Base-by-base conservation (phyloP, 2,888 invertebrate genomes). In the Odiellus spinosus region DNA sequence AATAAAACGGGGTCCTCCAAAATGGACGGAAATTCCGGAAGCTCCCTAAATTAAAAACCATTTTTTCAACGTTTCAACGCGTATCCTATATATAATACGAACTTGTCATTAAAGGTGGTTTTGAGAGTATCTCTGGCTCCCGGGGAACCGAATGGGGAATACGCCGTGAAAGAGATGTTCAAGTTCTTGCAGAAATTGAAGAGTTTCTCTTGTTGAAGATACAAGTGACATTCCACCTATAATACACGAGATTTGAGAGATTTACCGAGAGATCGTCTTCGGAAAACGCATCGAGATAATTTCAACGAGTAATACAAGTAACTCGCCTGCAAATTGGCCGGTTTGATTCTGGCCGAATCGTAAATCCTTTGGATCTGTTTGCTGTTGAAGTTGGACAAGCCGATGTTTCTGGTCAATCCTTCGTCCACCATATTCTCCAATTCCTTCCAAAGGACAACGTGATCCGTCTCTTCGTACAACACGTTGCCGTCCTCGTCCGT, bases 371-470 rank as follows among this genome's bases (percentile, higher is more conserved):
- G 67, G 48, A 88, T 72, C 67, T 90, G 90, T 18, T 71, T 68
- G 26, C 67, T 68, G 62, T 80, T 86, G 62, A 85, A 78, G 64
- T 90, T 90, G 0, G 87, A 90, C 4, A 90, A 63, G 0, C 90
- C 90, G 58, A 90, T 82, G 11, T 83, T 74, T 59, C 76, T 81
- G 0, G 79, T 70, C 17, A 76, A 70, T 0, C 85, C 85, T 1
- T 69, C 68, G 21, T 75, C 71, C 20, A 80, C 78, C 59, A 80
- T 71, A 50, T 74, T 72, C 58, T 81, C 75, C 71, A 83, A 71
- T 71, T 53, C 72, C 74, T 74, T 79, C 63, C 14, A 40, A 21
- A 8, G 4, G 26, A 26, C 5, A 4, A 26, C 26, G 26, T 26
- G 26, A 26, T 26, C 26, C 4, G 8, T 26, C 5, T 26, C 26